A percentile compares a stretch with the other conserved stretches of the same genome.
Evolutionary conservation across 2,797 vertebrate species (phyloP).

Genomic region (Leucoraja ocellata): DNA sequence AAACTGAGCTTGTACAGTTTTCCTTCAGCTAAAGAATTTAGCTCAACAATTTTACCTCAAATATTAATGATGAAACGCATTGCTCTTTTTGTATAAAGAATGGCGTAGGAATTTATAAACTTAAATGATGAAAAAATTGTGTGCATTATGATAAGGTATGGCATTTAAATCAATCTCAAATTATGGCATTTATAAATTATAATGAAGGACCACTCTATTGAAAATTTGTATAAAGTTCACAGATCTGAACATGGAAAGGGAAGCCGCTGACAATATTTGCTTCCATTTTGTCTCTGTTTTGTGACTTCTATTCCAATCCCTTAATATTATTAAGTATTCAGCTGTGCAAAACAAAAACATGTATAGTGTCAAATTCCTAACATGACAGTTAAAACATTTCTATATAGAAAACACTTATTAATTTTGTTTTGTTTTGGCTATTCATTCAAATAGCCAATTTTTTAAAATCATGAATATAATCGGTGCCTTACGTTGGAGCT

Average conservation of each 20-base stretch:
- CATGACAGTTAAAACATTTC: background rate
- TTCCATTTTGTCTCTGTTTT: background rate
- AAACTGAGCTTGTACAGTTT: background rate
- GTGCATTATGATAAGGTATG: background rate
- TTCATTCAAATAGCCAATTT: constrained; percentile 19
- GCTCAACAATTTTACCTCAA: background rate
- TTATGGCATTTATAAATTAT: background rate
- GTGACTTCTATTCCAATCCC: background rate
- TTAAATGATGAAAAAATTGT: background rate
- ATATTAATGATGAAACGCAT: background rate
- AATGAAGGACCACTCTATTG: background rate
- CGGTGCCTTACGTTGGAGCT: background rate
- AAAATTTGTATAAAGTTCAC: background rate
- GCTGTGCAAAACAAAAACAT: constrained; percentile 13
- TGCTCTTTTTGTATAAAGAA: background rate
- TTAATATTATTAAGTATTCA: background rate
- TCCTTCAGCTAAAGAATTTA: background rate
- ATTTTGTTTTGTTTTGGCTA: background rate
- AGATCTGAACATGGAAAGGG: background rate
- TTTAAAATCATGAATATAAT: constrained; percentile 13
- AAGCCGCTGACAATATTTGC: background rate
- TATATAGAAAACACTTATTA: background rate
- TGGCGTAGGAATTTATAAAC: background rate
- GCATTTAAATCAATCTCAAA: background rate
- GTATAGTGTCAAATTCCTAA: background rate